Base-by-base conservation (phyloP, 2,888 invertebrate species). In the Zeuzera pyrina region DNA sequence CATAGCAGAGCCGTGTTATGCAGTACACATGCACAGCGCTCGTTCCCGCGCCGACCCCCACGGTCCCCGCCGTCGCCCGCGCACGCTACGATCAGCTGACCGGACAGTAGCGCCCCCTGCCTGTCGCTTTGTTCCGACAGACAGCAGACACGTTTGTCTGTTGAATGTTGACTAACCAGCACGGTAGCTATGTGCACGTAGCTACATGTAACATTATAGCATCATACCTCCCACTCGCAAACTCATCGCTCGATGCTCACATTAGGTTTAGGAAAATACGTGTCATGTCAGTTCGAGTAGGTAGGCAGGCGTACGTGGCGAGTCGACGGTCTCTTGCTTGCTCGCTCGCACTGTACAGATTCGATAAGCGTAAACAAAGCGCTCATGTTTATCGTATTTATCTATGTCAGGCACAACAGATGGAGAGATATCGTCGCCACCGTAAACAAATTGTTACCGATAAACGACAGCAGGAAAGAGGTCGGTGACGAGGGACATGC, bases 21-120 rank as follows among this genome's bases (percentile, higher is more conserved):
- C 49, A 49, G 41, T 63, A 65, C 62, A 65, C 56, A 56, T 59
- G 65, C 62, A 52, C 60, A 56, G 49, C 47, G 38, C 46, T 42
- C 38, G 43, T 45, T 29, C 30, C 35, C 39, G 33, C 38, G 33
- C 34, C 36, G 13, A 26, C 25, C 35, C 34, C 38, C 35, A 31
- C 23, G 10, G 26, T 19, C 23, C 14, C 25, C 23, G 7, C 29
- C 13, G 10, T 32, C 33, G 29, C 3, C 22, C 49, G 37, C 38
- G 37, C 66, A 56, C 69, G 66, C 61, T 57, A 36, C 65, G 68
- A 78, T 77, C 79, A 78, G 79, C 78, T 78, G 78, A 77, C 77
- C 64, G 25, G 25, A 25, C 8, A 10, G 25, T 12, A 12, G 25
- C 12, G 25, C 13, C 67, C 42, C 45, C 54, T 49, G 51, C 49